Base-by-base conservation (phyloP, 1,140 invertebrate genomes). In the Aleiodes sp. region DNA sequence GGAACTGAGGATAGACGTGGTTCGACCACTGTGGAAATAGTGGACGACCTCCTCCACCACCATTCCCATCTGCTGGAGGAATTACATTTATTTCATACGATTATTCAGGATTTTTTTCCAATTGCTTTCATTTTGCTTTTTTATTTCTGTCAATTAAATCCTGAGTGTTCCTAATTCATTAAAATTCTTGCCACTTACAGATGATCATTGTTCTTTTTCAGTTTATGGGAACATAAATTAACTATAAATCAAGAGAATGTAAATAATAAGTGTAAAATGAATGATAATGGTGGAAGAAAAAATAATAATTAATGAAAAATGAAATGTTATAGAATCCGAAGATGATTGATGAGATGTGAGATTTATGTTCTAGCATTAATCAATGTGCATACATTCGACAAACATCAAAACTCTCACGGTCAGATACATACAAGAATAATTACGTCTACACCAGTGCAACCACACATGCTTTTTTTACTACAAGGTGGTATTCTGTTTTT, bases 21-120 rank as follows among this genome's bases (percentile, higher is more conserved):
- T 95, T 94, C 76, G 94, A 95, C 94, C 94, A 95, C 87, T 95
- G 94, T 76, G 94, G 94, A 85, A 95, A 96, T 81, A 95, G 88
- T 77, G 94, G 94, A 82, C 93, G 89, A 71, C 85, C 85, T 82
- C 83, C 84, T 85, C 84, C 84, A 82, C 84, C 84, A 82, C 81
- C 80, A 81, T 81, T 86, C 67, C 83, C 84, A 80, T 86, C 85
- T 80, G 79, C 85, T 85, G 82, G n/a, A 79, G 83, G 78, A 86
- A 85, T 77, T 78, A 85, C 76, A 82, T 84, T 83, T 78, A 79
- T 78, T 76, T 79, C 74, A 73, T 52, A 62, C 60, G 28, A 60
- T 59, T 31, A 21, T 81, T 76, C 80, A 46, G 26, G 65, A 62
- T 71, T 68, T 37, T 52, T 21, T 71, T 70, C 37, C 56, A 59